Base-by-base conservation (phyloP, 2,888 invertebrate genomes). In the Sminthurides aquaticus region DNA sequence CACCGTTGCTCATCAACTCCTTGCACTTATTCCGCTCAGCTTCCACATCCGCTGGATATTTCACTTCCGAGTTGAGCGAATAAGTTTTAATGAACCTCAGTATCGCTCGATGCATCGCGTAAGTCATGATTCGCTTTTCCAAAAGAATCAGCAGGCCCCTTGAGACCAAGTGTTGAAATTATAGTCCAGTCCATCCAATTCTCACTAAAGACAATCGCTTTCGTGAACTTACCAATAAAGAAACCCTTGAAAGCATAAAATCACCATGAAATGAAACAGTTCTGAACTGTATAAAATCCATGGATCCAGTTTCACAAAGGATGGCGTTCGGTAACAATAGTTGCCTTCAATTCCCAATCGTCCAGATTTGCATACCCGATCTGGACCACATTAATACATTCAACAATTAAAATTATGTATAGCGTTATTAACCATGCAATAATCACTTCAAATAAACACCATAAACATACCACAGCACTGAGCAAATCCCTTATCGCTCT, bases 201-300 rank as follows among this genome's bases (percentile, higher is more conserved):
- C n/a, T n/a, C n/a, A n/a, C n/a, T n/a, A n/a, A n/a, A n/a, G n/a
- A n/a, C 43, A 34, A 34, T 34, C 15, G 49, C 28, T 26, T 59
- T 56, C 3, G 25, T 25, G 18, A 22, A 55, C 28, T 15, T 49
- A 67, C 72, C 68, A 72, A 57, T 65, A 72, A 5, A 72, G n/a
- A 29, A 72, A 58, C 55, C 72, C 72, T 49, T 68, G 68, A 1
- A 68, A 18, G 11, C 65, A n/a, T 1, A 72, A 49, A 11, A 62
- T 64, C n/a, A 63, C 29, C 2, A 67, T 18, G 56, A 62, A 65
- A 0, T 34, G 57, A 18, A 61, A 59, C 15, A 72, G 56, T 8
- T 49, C 24, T 1, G 68, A 11, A 34, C 8, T 15, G 5, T 34
- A 15, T 5, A 11, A 34, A 34, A 34, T 11, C 8, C 15, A 34